Percentiles rank a stretch among this genome's conserved stretches.
Conservation (phyloP, 2,797 vertebrate genomes). For the Eulemur rubriventer region DNA sequence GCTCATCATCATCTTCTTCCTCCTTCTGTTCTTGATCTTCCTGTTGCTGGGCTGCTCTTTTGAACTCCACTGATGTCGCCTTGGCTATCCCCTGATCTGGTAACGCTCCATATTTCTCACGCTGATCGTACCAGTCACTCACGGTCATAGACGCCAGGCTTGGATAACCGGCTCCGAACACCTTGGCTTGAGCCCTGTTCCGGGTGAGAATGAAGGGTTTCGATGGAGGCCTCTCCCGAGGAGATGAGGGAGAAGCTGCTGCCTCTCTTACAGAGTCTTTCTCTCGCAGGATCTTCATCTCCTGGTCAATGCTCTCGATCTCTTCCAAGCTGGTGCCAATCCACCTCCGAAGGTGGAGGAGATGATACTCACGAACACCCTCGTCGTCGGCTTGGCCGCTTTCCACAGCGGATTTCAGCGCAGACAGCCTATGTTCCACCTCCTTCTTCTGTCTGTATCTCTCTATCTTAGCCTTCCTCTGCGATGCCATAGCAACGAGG, state of each 20-base stretch:
- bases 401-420: constrained; percentile 87
- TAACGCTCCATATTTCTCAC: constrained; percentile 82
- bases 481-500: constrained; percentile 91
- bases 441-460: constrained; percentile 94
- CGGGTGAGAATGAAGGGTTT: no score
- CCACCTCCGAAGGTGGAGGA: constrained; percentile 92
- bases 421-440: constrained; percentile 89
- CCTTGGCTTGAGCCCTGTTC: no score
- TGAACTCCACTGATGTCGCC: constrained; percentile 77
- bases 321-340: constrained; percentile 91
- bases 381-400: constrained; percentile 92
- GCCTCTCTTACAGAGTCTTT: constrained; percentile 84
- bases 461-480: constrained; percentile 93
- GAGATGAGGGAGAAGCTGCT: background rate
- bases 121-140: constrained; percentile 96
- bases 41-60: constrained; percentile 84
- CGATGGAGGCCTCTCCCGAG: no score
- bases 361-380: constrained; percentile 90
- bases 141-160: constrained; percentile 95
- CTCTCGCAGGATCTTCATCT: constrained; percentile 89
- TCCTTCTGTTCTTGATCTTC: constrained; percentile 88
- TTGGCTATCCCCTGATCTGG: constrained; percentile 87
- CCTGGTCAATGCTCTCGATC: constrained; percentile 94
- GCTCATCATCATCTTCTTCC: constrained; percentile 88
- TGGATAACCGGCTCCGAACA: constrained; percentile 85